Conservation (phyloP, 2,888 invertebrate genomes). For the Microplitis manilae region DNA sequence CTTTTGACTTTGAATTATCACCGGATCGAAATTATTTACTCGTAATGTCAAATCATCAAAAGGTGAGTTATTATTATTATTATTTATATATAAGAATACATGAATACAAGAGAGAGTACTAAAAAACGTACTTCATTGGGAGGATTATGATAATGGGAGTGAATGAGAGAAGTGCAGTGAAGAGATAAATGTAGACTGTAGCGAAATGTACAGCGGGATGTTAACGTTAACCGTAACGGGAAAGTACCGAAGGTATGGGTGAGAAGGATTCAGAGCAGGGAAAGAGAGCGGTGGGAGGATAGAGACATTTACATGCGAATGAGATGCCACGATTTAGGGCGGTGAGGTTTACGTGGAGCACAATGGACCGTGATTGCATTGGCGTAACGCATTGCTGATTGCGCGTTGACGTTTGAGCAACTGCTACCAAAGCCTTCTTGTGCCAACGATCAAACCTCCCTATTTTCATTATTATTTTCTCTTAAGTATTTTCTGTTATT, state of each 20-base stretch:
- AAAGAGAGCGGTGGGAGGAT: slow-evolving; percentile 33
- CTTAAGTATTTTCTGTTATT: too few species aligned
- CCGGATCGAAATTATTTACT: slow-evolving; percentile 78
- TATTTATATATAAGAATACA: background rate
- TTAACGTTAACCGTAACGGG: slow-evolving; percentile 17
- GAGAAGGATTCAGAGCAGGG: slow-evolving; percentile 25
- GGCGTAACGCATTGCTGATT: slow-evolving; percentile 55
- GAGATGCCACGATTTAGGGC: slow-evolving; percentile 48
- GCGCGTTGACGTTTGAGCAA: slow-evolving; percentile 48
- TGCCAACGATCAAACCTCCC: too few species aligned
- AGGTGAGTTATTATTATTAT: slow-evolving; percentile 72
- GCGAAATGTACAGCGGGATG: slow-evolving; percentile 23
- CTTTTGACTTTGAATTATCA: slow-evolving; percentile 76
- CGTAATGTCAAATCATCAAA: slow-evolving; percentile 77
- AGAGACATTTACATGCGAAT: slow-evolving; percentile 57
- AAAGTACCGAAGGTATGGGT: background rate
- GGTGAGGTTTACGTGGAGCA: slow-evolving; percentile 49
- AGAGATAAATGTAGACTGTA: slow-evolving; percentile 12
- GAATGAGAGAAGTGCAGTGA: background rate
- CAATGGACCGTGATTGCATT: slow-evolving; percentile 57
- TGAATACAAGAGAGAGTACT: background rate
- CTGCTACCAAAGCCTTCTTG: background rate
- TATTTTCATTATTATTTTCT: too few species aligned
- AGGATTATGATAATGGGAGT: background rate
- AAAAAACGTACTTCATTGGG: background rate